Conservation (phyloP, 2,888 invertebrate genomes). For the Atherix ibis region DNA sequence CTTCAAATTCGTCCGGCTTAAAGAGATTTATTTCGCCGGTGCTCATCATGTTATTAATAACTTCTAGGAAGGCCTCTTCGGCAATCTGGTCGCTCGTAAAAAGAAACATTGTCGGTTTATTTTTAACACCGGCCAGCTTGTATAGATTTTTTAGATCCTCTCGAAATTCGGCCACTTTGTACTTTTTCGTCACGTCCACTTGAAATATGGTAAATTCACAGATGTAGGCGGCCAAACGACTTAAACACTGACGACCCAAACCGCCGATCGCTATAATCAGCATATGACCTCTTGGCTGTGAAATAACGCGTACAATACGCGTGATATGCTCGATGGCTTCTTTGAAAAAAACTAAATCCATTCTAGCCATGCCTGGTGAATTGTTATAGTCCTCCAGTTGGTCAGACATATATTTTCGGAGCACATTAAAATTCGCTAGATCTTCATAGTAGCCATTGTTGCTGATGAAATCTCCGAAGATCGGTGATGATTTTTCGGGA, state of each 20-base stretch:
- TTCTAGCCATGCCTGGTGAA: constrained; percentile 56
- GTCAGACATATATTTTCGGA: constrained; percentile 38
- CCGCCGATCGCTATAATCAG: constrained; percentile 76
- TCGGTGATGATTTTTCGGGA: constrained; percentile 47
- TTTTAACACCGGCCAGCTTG: constrained; percentile 54
- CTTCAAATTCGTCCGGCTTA: constrained; percentile 77
- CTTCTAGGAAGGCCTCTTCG: constrained; percentile 72
- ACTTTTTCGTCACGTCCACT: constrained; percentile 64
- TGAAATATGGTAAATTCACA: constrained; percentile 64
- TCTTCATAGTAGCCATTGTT: constrained; percentile 66
- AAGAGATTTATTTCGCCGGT: constrained; percentile 83
- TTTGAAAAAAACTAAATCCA: constrained; percentile 71
- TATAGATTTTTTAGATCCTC: constrained; percentile 70
- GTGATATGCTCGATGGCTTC: constrained; percentile 78
- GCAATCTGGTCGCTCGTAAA: constrained; percentile 76
- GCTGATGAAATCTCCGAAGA: constrained; percentile 72
- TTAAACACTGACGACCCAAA: constrained; percentile 67
- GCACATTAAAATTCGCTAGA: constrained; percentile 41
- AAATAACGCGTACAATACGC: constrained; percentile 65
- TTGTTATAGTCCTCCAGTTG: constrained; percentile 44
- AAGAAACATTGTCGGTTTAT: constrained; percentile 60
- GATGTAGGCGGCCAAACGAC: constrained; percentile 61
- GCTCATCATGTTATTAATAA: constrained; percentile 75
- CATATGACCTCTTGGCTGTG: constrained; percentile 71
- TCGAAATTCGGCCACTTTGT: constrained; percentile 58